Conservation (phyloP, 2,113 vertebrate species). For the Aphelocoma coerulescens region DNA sequence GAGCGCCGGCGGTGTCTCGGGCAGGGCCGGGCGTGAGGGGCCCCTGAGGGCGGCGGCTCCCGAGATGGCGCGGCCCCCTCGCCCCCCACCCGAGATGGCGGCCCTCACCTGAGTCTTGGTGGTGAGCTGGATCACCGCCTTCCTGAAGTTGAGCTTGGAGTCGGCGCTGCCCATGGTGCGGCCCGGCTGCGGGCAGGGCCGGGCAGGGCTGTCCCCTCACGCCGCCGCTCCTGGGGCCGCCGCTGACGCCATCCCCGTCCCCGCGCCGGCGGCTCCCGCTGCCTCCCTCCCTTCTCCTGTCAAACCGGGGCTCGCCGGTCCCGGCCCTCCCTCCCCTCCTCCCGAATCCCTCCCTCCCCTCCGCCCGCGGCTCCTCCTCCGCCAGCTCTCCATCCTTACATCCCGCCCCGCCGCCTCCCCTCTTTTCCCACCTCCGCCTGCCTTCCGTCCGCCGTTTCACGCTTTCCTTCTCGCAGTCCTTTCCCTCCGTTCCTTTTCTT, state of each 20-base stretch:
- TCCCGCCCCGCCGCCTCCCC: neutral
- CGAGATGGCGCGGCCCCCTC: slow-evolving; percentile 49
- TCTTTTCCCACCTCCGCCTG: neutral
- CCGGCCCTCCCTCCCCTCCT: neutral
- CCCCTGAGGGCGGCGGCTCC: neutral
- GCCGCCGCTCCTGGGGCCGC: neutral
- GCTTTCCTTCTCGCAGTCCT: neutral
- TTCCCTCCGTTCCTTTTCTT: rapidly evolving
- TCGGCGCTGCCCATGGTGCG: slow-evolving; percentile 89
- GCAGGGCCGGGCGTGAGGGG: neutral
- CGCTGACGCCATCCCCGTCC: neutral
- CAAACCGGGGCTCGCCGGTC: neutral
- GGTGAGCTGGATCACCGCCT: slow-evolving; percentile 97
- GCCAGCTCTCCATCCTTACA: neutral
- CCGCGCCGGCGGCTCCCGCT: neutral
- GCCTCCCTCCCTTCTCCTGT: neutral
- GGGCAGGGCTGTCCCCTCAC: neutral
- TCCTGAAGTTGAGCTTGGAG: slow-evolving; percentile 96
- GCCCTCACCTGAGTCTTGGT: slow-evolving; percentile 92
- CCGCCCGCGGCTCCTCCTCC: neutral
- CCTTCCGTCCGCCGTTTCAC: rapidly evolving
- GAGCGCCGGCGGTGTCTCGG: neutral
- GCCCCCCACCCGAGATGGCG: neutral
- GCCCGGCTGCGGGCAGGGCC: neutral
- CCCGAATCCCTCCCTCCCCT: neutral